Evolutionary conservation across 2,113 vertebrate species (phyloP).

Genomic region (Gobio gobio): DNA sequence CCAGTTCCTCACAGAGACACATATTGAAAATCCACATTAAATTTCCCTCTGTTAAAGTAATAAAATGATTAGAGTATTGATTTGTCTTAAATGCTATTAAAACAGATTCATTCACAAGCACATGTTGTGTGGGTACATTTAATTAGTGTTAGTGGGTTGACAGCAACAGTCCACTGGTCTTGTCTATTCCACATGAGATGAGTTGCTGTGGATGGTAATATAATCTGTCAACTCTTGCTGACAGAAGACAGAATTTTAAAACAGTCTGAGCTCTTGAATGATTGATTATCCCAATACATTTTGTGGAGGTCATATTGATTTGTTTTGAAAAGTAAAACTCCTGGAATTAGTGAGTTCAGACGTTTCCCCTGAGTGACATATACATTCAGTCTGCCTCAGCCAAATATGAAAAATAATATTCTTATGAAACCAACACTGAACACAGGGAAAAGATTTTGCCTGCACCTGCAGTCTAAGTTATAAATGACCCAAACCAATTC

Average conservation of each 20-base stretch:
- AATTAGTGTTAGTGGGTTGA: conserved; percentile 51
- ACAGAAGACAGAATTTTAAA: conserved; percentile 74
- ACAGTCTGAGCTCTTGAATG: conserved; percentile 62
- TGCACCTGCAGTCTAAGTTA: conserved; percentile 6
- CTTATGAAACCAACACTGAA: not conserved
- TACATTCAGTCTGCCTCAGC: conserved; percentile 39
- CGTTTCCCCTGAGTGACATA: conserved; percentile 55
- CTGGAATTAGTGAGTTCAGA: conserved; percentile 64
- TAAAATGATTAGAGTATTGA: conserved; percentile 29
- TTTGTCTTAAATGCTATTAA: conserved; percentile 39
- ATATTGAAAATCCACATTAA: conserved; percentile 24
- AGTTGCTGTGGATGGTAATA: conserved; percentile 69
- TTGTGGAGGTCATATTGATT: conserved; percentile 77
- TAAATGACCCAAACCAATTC: conserved; percentile 3
- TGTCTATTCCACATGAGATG: conserved; percentile 57
- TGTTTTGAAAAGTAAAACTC: conserved; percentile 67
- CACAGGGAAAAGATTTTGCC: not conserved
- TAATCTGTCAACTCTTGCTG: conserved; percentile 73
- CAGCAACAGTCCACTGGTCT: conserved; percentile 23
- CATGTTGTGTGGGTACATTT: conserved; percentile 44
- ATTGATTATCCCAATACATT: conserved; percentile 72
- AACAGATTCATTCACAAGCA: conserved; percentile 71
- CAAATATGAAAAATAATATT: conserved; percentile 36
- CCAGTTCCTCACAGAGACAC: not conserved
- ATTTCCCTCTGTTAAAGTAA: conserved; percentile 20